Conservation (phyloP, 2,797 vertebrate species). For the Myripristis jacobus region DNA sequence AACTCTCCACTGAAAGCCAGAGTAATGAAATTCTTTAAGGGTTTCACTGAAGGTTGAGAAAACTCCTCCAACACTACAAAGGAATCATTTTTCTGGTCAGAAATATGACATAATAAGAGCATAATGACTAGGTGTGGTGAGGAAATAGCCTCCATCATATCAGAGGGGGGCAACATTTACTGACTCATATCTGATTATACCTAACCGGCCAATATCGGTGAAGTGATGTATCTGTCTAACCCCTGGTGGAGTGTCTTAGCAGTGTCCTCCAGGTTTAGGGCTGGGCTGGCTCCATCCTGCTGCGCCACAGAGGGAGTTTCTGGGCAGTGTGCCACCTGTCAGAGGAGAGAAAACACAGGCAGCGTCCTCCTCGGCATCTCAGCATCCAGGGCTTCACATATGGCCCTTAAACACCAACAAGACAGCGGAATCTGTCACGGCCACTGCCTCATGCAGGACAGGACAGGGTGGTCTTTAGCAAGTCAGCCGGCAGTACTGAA, state of each 20-base stretch:
- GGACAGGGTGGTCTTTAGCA: conserved; percentile 8
- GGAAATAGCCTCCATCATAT: too few relatives aligned
- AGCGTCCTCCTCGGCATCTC: conserved; percentile 56
- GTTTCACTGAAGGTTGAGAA: background rate
- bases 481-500: conserved; percentile 9
- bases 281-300: conserved; percentile 46
- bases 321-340: conserved; percentile 61
- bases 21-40: too few relatives aligned
- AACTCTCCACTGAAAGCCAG: too few relatives aligned
- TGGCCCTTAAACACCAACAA: conserved; percentile 38
- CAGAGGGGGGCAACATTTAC: background rate
- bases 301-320: conserved; percentile 42
- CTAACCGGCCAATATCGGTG: conserved; percentile 17
- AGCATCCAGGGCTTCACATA: conserved; percentile 44
- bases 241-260: conserved; percentile 17
- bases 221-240: background rate
- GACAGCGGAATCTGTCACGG: conserved; percentile 32
- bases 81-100: too few relatives aligned
- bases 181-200: conserved; percentile 5
- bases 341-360: conserved; percentile 50
- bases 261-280: conserved; percentile 43
- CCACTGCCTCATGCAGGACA: background rate
- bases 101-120: too few relatives aligned
- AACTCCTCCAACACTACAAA: too few relatives aligned
- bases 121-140: too few relatives aligned